Evolutionary conservation across 2,113 vertebrate genomes (phyloP).

Genomic region (Okapia johnstoni): DNA sequence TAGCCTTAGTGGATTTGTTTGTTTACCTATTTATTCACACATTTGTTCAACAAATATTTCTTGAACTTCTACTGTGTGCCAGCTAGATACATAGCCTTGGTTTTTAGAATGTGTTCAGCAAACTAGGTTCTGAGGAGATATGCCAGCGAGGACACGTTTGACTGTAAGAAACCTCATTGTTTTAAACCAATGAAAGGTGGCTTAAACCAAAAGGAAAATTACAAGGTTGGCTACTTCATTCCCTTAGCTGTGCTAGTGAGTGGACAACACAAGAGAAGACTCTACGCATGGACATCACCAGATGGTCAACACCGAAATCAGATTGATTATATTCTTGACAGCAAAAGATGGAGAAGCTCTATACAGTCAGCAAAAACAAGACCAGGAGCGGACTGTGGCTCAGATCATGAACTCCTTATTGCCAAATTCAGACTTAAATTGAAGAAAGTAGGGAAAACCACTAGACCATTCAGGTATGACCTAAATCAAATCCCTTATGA

Average conservation of each 20-base stretch:
- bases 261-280: no score
- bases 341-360: no score
- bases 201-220: background rate
- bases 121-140: background rate
- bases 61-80: background rate
- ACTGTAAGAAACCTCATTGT: background rate
- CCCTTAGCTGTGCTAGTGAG: background rate
- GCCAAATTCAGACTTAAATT: no score
- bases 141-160: background rate
- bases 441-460: no score
- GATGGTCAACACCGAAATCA: no score
- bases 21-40: background rate
- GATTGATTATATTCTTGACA: no score
- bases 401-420: no score
- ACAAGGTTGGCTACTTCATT: background rate
- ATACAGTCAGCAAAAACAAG: no score
- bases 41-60: background rate
- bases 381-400: no score
- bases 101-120: background rate
- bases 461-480: no score
- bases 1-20: background rate
- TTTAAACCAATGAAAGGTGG: background rate
- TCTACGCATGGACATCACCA: no score
- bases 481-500: no score
- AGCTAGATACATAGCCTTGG: background rate